Evolutionary conservation across 2,888 invertebrate genomes (phyloP).

Genomic region (Phortica magna): DNA sequence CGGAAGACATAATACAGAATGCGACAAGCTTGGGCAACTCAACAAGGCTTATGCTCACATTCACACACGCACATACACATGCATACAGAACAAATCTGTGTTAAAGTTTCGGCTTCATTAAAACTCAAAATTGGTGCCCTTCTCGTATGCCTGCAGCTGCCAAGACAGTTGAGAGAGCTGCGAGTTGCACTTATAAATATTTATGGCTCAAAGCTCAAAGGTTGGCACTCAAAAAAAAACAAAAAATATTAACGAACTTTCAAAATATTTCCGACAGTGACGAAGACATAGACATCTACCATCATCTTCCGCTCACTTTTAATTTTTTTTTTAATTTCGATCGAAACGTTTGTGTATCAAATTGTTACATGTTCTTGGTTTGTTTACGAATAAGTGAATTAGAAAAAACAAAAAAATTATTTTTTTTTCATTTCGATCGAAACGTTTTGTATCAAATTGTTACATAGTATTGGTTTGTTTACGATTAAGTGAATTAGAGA

Average conservation of each 20-base stretch:
- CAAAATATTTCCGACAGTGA: not conserved
- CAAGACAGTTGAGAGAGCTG: not conserved
- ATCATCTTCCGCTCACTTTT: not conserved
- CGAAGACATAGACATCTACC: not conserved
- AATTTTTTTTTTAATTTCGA: too few relatives aligned
- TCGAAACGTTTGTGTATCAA: too few relatives aligned
- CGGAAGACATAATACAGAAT: not conserved
- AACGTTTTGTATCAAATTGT: too few relatives aligned
- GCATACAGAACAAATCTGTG: not conserved
- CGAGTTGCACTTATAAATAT: slow-evolving; percentile 21
- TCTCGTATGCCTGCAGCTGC: slow-evolving; percentile 24
- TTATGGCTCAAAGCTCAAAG: slow-evolving; percentile 22
- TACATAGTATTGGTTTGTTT: too few relatives aligned
- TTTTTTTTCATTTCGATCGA: too few relatives aligned
- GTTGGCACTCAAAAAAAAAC: not conserved
- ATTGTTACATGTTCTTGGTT: too few relatives aligned
- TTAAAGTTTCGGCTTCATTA: slow-evolving; percentile 50
- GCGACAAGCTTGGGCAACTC: slow-evolving; percentile 7
- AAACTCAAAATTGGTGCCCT: slow-evolving; percentile 46
- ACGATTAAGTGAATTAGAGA: too few relatives aligned
- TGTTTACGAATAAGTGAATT: too few relatives aligned
- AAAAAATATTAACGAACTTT: slow-evolving; percentile 20
- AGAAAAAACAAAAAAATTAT: too few relatives aligned
- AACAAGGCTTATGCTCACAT: slow-evolving; percentile 22
- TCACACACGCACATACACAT: slow-evolving; percentile 9